Evolutionary conservation across 2,113 vertebrate genomes (phyloP).

Genomic region (Mixornis gularis): DNA sequence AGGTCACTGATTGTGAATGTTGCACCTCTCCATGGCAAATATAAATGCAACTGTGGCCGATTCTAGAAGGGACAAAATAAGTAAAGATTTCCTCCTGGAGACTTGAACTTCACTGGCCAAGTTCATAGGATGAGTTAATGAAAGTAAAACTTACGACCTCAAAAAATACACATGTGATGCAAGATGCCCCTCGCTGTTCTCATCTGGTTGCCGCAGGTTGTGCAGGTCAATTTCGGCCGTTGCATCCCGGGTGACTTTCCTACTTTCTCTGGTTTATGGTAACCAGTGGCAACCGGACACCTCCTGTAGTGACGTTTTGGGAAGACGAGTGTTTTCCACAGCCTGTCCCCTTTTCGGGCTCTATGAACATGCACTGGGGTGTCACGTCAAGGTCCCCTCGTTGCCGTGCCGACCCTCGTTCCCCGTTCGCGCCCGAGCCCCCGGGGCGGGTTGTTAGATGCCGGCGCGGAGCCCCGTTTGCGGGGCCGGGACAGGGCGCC

Average conservation of each 20-base stretch:
- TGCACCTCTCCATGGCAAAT: accelerated
- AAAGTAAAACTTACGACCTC: neutral
- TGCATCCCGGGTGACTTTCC: neutral
- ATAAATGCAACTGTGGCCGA: accelerated
- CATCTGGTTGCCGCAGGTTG: neutral
- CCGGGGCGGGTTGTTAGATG: too few relatives aligned
- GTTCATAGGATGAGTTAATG: neutral
- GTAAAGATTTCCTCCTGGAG: neutral
- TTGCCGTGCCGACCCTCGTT: neutral
- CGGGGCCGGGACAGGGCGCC: accelerated
- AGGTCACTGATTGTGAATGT: neutral
- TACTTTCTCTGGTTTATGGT: neutral
- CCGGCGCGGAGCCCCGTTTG: accelerated
- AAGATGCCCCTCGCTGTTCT: neutral
- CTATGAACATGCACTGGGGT: accelerated
- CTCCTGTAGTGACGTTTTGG: accelerated
- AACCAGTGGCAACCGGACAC: accelerated
- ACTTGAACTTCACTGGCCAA: neutral
- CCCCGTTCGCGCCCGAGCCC: neutral
- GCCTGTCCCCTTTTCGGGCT: accelerated
- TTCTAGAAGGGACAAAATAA: neutral
- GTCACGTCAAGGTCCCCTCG: neutral
- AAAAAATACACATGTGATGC: neutral
- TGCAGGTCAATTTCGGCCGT: neutral
- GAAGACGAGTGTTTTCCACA: accelerated